phyloP scores from a whole-genome alignment of 2,113 vertebrate genomes.

The Atlantisia rogersi region DNA sequence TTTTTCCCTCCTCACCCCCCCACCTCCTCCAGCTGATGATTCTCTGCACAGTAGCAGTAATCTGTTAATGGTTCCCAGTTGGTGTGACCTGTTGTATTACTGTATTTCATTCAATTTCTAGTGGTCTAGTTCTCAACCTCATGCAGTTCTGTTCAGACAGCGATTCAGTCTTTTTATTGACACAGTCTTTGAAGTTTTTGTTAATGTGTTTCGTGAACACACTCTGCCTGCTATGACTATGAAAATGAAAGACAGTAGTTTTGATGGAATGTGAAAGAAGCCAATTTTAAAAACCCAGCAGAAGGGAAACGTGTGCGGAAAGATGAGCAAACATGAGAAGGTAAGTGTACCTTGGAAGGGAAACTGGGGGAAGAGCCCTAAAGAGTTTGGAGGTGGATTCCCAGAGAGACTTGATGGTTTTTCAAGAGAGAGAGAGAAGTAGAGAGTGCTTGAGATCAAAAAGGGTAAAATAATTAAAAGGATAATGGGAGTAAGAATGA shows the following conservation, averaged over 20 bases:
- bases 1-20: neutral
- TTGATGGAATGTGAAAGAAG: neutral
- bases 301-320: neutral
- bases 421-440: neutral
- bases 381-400: slow-evolving; percentile 1
- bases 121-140: neutral
- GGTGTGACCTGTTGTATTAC: neutral
- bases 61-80: neutral
- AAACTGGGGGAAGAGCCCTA: neutral
- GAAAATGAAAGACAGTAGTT: slow-evolving; percentile 24
- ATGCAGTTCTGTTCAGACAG: neutral
- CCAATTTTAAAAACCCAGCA: neutral
- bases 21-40: neutral
- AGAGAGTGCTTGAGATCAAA: neutral
- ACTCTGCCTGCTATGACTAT: neutral
- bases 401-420: neutral
- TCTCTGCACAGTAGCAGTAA: neutral
- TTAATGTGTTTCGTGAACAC: neutral
- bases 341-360: neutral
- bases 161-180: slow-evolving; percentile 16
- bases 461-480: neutral
- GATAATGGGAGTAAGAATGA: neutral
- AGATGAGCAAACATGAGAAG: neutral
- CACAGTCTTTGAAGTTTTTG: slow-evolving; percentile 1
- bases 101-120: neutral